Base-by-base conservation (phyloP, 2,888 invertebrate genomes). In the Coecobrya sp. region DNA sequence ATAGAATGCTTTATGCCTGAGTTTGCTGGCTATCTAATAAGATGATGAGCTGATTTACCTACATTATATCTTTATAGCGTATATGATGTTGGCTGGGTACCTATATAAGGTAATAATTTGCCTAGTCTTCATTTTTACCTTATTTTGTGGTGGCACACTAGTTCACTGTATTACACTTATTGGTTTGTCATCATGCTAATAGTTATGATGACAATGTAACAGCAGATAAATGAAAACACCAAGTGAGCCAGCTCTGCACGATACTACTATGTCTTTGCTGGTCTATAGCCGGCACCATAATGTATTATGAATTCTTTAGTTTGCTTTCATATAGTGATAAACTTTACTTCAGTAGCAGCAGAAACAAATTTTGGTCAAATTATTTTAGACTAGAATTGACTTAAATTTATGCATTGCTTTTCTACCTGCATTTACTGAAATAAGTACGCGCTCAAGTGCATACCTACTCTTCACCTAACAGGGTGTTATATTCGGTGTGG, bases 211-310 rank as follows among this genome's bases (percentile, higher is more conserved):
- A 87, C 86, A 87, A 76, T 86, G 10, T 87, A 87, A 36, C 55
- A 86, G 76, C 30, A 59, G 59, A 88, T 88, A 79, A 88, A 79
- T 88, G 79, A 73, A 65, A 79, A 79, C 65, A 62, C 73, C 65
- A 59, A 65, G 79, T 59, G 86, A 42, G 55, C 49, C 49, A 27
- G 1, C 68, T 11, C 49, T 16, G 19, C 68, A 70, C 85, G 52
- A 65, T 79, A 79, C 19, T 59, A 36, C 62, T 59, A 13, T 11
- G 55, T 36, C 62, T 36, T 30, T 25, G 25, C 79, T 42, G 36
- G 65, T 65, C 25, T 55, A 19, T 7, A 55, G 22, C 30, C 42
- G 49, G 30, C 19, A 65, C 65, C 70, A 86, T 70, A 42, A 45
- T 25, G 42, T 19, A 25, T n/a, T 49, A 25, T 8, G 25, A n/a